Percentiles rank a stretch among this genome's conserved stretches.
Evolutionary conservation across 2,113 vertebrate genomes (phyloP).

Genomic region (Casuarius casuarius): DNA sequence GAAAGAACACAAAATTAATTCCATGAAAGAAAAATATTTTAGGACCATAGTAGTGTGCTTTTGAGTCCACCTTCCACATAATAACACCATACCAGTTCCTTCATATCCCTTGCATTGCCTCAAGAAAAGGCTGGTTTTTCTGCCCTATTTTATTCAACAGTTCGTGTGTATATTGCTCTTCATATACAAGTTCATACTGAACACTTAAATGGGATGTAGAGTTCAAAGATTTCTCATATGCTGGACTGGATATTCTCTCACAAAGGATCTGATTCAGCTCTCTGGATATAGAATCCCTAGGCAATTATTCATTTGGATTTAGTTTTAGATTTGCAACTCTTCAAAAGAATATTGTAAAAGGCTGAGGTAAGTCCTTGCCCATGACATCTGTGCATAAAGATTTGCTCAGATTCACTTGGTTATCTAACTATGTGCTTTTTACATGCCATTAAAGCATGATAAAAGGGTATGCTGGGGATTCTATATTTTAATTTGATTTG

Average conservation of each 20-base stretch:
- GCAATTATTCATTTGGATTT: conserved; percentile 47
- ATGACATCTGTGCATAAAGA: conserved; percentile 36
- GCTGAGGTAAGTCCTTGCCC: conserved; percentile 36
- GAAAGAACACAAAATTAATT: neutral
- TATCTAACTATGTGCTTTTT: conserved; percentile 17
- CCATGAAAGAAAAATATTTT: neutral
- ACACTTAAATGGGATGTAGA: neutral
- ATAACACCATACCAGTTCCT: neutral
- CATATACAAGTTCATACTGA: neutral
- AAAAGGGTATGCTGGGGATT: conserved; percentile 55
- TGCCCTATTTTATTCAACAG: neutral
- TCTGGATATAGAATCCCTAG: neutral
- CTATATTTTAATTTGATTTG: conserved; percentile 69
- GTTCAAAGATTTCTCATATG: conserved; percentile 21
- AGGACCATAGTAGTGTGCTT: neutral
- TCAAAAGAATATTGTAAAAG: conserved; percentile 52
- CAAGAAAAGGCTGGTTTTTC: neutral
- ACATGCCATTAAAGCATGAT: conserved; percentile 57
- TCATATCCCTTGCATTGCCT: neutral
- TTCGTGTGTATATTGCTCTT: neutral
- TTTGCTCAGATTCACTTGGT: conserved; percentile 46
- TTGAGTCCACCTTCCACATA: neutral
- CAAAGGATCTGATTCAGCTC: neutral
- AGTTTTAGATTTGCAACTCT: conserved; percentile 40
- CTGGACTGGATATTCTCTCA: neutral